Percentiles rank a stretch among this genome's conserved stretches.
Conservation (phyloP, 1,140 invertebrate genomes). For the Ditylenchus dipsaci region DNA sequence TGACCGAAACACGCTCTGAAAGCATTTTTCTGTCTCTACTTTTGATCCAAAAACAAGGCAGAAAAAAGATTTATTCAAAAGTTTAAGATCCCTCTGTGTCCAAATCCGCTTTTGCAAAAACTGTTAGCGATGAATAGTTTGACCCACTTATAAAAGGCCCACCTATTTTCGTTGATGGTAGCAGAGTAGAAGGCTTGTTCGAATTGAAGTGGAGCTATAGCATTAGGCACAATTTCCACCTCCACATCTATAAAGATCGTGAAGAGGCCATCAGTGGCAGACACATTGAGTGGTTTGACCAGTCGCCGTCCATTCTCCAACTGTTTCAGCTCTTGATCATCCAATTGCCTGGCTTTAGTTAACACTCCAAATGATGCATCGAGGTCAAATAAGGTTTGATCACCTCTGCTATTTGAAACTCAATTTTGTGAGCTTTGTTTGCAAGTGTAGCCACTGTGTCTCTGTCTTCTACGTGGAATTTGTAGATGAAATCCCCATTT, state of each 20-base stretch:
- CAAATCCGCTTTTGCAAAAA: no score
- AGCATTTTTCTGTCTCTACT: no score
- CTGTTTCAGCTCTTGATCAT: background rate
- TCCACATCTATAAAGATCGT: constrained; percentile 29
- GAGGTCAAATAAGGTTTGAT: constrained; percentile 47
- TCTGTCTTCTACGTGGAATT: constrained; percentile 47
- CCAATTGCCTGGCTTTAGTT: background rate
- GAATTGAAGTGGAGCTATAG: constrained; percentile 36
- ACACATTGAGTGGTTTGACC: constrained; percentile 35
- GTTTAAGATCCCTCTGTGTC: no score
- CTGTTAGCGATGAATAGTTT: no score
- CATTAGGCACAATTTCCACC: constrained; percentile 23
- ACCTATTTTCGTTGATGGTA: constrained; percentile 41
- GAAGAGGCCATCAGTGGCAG: constrained; percentile 50
- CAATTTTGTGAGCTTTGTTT: constrained; percentile 15
- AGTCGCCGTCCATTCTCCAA: background rate
- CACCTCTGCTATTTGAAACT: constrained; percentile 47
- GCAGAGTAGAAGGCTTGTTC: constrained; percentile 43
- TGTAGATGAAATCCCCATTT: constrained; percentile 43
- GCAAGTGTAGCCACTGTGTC: constrained; percentile 41
- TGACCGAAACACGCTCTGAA: no score
- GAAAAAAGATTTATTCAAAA: no score
- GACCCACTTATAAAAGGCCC: constrained; percentile 2
- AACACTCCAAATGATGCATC: constrained; percentile 33
- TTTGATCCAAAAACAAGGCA: no score